Evolutionary conservation across 2,797 vertebrate species (phyloP).

Genomic region (Centropyge bicolor): DNA sequence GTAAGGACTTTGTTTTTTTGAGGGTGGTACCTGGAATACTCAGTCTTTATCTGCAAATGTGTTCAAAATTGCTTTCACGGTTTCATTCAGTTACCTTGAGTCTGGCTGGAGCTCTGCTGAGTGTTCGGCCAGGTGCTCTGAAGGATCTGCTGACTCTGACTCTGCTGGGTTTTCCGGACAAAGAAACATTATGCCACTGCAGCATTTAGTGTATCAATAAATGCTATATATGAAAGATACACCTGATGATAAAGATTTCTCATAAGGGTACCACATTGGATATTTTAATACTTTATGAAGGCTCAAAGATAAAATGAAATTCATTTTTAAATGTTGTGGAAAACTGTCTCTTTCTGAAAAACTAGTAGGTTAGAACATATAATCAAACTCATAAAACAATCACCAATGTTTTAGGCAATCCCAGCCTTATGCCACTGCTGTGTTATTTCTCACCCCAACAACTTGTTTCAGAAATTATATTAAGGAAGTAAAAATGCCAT

Average conservation of each 20-base stretch:
- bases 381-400: background rate
- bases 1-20: background rate
- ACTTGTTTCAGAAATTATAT: no score
- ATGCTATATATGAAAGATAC: background rate
- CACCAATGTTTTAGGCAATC: background rate
- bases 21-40: background rate
- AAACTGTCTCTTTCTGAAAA: background rate
- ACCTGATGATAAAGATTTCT: background rate
- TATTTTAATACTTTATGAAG: background rate
- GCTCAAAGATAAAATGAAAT: background rate
- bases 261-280: background rate
- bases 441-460: no score
- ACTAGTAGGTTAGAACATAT: background rate
- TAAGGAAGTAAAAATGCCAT: background rate
- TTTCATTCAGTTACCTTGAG: conserved; percentile 57
- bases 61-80: background rate
- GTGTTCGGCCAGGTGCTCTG: conserved; percentile 45
- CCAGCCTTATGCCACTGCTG: no score
- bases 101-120: conserved; percentile 63
- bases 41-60: background rate
- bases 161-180: conserved; percentile 29
- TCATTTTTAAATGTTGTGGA: background rate
- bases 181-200: background rate
- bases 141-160: conserved; percentile 62
- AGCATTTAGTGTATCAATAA: background rate